These are phyloP conservation scores for Neosalanx taihuensis DNA, from an alignment of 2,797 vertebrate genomes.

Conservation along the genomic window DNA sequence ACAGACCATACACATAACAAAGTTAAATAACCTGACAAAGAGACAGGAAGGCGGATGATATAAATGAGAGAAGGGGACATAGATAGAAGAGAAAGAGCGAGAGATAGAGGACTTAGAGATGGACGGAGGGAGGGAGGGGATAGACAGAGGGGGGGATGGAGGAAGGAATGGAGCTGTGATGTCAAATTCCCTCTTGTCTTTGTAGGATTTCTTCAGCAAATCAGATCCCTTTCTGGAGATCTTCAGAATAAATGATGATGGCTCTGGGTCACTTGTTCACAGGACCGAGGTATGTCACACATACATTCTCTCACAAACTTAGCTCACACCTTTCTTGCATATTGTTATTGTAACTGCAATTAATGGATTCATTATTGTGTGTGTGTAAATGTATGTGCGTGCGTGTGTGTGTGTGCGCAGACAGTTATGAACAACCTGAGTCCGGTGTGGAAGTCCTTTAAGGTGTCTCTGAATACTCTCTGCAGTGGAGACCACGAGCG, in stretches of 20 bases:
- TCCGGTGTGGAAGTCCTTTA: slow-evolving; percentile 98
- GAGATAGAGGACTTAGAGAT: slow-evolving; percentile 44
- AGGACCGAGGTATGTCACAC: slow-evolving; percentile 87
- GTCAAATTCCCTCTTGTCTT: slow-evolving; percentile 30
- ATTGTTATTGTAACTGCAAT: background rate
- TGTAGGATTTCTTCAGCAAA: slow-evolving; percentile 99
- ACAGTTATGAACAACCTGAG: slow-evolving; percentile 99
- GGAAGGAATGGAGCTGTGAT: slow-evolving; percentile 35
- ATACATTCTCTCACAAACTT: slow-evolving; percentile 7
- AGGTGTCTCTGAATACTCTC: slow-evolving; percentile 96
- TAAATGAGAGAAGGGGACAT: slow-evolving; percentile 32
- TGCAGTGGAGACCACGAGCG: slow-evolving; percentile 96
- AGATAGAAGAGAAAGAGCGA: slow-evolving; percentile 31
- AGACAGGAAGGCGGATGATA: background rate
- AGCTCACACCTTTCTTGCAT: background rate
- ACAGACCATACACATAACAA: background rate
- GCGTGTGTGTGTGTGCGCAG: slow-evolving; percentile 57
- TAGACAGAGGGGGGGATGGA: slow-evolving; percentile 30
- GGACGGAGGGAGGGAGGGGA: slow-evolving; percentile 29
- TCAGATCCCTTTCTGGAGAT: slow-evolving; percentile 98
- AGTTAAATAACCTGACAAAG: too few species aligned
- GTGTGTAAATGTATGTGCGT: slow-evolving; percentile 2
- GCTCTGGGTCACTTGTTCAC: slow-evolving; percentile 94
- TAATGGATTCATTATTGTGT: background rate
- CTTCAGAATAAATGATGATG: slow-evolving; percentile 95